Conservation (phyloP, 2,113 vertebrate genomes). For the Rissa tridactyla region DNA sequence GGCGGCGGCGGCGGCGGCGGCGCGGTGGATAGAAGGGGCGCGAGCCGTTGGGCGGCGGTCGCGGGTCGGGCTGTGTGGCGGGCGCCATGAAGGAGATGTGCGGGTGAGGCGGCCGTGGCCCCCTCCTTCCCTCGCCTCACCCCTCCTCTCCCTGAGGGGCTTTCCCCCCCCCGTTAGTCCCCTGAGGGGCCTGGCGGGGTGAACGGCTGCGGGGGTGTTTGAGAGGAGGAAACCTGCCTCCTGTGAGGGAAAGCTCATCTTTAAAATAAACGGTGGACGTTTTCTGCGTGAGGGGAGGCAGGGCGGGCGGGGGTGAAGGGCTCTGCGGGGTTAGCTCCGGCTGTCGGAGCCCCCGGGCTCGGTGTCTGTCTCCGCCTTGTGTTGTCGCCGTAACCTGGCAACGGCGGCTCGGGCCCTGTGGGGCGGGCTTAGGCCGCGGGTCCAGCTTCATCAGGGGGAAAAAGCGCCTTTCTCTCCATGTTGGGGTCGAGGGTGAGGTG, state of each 20-base stretch:
- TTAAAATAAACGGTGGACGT: background rate
- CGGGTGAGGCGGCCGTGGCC: background rate
- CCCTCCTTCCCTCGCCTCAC: background rate
- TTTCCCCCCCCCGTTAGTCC: background rate
- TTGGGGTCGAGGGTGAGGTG: background rate
- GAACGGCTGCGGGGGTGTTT: too few species aligned
- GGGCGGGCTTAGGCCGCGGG: fast-evolving
- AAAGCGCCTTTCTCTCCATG: fast-evolving
- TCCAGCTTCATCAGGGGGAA: fast-evolving
- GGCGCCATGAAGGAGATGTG: conserved; percentile 25
- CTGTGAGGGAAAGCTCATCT: fast-evolving
- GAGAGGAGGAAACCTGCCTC: too few species aligned
- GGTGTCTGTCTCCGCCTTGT: fast-evolving
- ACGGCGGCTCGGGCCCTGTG: background rate
- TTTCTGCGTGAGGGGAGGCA: fast-evolving
- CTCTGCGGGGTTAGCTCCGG: too few species aligned
- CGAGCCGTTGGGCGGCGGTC: fast-evolving
- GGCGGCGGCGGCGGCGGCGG: background rate
- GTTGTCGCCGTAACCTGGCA: background rate
- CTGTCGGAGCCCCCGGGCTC: fast-evolving
- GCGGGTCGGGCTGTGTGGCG: background rate
- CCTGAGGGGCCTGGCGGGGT: background rate
- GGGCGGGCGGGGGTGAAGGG: background rate
- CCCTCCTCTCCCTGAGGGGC: background rate
- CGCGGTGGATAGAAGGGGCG: background rate